Evolutionary conservation across 2,888 invertebrate species (phyloP).

Genomic region (Protodeltote pygarga): DNA sequence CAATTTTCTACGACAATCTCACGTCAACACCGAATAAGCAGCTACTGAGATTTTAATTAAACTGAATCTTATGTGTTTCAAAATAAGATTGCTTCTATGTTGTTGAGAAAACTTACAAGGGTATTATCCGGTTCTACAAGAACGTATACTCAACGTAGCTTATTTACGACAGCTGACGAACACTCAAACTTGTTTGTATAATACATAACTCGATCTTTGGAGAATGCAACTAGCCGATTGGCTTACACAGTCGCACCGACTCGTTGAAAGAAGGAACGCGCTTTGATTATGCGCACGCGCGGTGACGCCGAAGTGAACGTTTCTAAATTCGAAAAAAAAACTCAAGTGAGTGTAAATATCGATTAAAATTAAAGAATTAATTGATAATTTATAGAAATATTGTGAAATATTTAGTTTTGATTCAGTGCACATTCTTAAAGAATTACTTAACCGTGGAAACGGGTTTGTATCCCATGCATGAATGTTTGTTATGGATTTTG

Average conservation of each 20-base stretch:
- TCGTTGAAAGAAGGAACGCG: conserved; percentile 45
- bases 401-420: conserved; percentile 34
- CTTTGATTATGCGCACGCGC: conserved; percentile 63
- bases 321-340: conserved; percentile 48
- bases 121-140: conserved; percentile 63
- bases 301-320: conserved; percentile 51
- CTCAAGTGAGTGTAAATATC: conserved; percentile 40
- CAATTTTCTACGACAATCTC: conserved; percentile 35
- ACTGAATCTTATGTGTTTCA: conserved; percentile 34
- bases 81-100: conserved; percentile 43
- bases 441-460: conserved; percentile 61
- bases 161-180: conserved; percentile 59
- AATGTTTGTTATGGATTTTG: conserved; percentile 63
- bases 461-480: conserved; percentile 50
- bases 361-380: conserved; percentile 19
- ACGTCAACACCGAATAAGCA: conserved; percentile 24
- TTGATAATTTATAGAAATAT: conserved; percentile 31
- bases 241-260: conserved; percentile 63
- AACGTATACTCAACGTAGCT: conserved; percentile 52
- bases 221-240: conserved; percentile 75
- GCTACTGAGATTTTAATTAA: conserved; percentile 34
- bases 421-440: conserved; percentile 47
- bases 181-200: conserved; percentile 69
- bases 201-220: conserved; percentile 68
- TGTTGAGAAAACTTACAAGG: conserved; percentile 35